Conservation (phyloP, 2,888 invertebrate genomes). For the Euphydryas editha region DNA sequence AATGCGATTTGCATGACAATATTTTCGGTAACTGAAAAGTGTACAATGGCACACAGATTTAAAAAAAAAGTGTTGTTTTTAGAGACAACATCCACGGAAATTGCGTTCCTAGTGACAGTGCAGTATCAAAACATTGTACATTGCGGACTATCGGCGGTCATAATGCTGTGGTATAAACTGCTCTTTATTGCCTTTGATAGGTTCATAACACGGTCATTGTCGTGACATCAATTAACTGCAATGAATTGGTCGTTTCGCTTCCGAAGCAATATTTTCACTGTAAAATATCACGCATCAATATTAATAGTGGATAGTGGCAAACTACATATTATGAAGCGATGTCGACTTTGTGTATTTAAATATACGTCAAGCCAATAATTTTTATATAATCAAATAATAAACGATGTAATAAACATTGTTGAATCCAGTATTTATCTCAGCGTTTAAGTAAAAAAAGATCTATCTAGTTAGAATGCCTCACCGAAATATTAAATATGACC, state of each 20-base stretch:
- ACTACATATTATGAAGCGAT: not conserved
- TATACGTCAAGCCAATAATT: not conserved
- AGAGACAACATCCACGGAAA: conserved; percentile 29
- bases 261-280: conserved; percentile 51
- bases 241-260: conserved; percentile 55
- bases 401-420: no score
- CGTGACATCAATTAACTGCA: conserved; percentile 62
- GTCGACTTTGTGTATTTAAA: not conserved
- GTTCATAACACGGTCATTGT: conserved; percentile 60
- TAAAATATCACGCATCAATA: conserved; percentile 54
- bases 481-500: no score
- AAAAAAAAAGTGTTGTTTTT: conserved; percentile 25
- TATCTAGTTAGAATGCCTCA: no score
- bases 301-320: conserved; percentile 48
- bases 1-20: conserved; percentile 25
- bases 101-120: conserved; percentile 34
- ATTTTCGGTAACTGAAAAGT: conserved; percentile 24
- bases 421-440: no score
- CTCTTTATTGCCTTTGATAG: conserved; percentile 54
- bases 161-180: conserved; percentile 43
- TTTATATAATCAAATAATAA: no score
- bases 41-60: conserved; percentile 29
- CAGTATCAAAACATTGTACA: conserved; percentile 24
- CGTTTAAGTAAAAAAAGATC: no score
- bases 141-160: conserved; percentile 36